These are phyloP conservation scores for Atlantisia rogersi DNA, from an alignment of 2,113 vertebrate species.

Conservation along the genomic window DNA sequence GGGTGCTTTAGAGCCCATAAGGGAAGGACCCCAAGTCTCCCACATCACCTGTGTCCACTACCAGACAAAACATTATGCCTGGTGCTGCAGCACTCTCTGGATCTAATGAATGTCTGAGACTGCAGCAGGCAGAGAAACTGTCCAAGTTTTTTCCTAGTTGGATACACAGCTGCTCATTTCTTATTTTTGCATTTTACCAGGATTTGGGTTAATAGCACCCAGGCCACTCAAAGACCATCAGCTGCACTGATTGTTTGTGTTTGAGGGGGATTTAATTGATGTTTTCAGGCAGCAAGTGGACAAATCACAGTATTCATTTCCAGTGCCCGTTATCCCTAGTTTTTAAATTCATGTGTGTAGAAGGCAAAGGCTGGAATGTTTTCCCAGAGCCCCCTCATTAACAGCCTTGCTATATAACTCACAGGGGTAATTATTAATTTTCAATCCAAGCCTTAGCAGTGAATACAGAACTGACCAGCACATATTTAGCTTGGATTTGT, in stretches of 20 bases:
- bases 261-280: background rate
- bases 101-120: background rate
- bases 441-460: background rate
- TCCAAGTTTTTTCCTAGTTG: background rate
- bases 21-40: background rate
- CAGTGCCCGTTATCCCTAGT: background rate
- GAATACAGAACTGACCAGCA: background rate
- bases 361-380: background rate
- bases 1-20: background rate
- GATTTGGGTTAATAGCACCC: background rate
- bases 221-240: background rate
- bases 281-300: background rate
- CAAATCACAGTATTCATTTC: background rate
- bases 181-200: background rate
- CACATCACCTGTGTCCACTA: background rate
- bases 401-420: background rate
- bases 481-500: background rate
- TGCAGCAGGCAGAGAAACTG: background rate
- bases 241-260: background rate
- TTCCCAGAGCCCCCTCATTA: background rate
- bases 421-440: background rate
- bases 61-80: background rate
- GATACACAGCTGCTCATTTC: background rate
- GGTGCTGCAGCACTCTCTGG: background rate
- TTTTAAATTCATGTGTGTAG: background rate